A percentile compares a stretch with the other conserved stretches of the same genome.
phyloP scores from a whole-genome alignment of 2,113 vertebrate genomes.

The Corythaixoides concolor region DNA sequence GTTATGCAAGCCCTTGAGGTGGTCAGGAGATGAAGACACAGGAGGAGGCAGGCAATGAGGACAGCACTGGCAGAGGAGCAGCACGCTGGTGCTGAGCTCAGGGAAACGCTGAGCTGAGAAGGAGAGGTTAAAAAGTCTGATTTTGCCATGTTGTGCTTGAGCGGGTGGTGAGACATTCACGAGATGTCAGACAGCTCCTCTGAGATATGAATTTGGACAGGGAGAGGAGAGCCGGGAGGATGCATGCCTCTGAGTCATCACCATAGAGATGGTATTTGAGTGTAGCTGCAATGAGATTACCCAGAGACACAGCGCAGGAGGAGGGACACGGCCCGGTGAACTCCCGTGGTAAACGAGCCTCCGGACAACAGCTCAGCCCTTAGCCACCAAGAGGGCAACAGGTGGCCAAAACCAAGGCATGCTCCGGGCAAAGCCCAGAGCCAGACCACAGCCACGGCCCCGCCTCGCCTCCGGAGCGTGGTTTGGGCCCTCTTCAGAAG shows the following conservation, averaged over 20 bases:
- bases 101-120: background rate
- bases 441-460: background rate
- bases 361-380: background rate
- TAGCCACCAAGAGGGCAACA: background rate
- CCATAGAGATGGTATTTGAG: constrained; percentile 61
- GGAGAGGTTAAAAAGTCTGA: background rate
- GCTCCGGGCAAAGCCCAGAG: background rate
- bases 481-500: background rate
- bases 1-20: background rate
- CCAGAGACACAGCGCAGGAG: background rate
- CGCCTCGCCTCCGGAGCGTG: background rate
- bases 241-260: constrained; percentile 17
- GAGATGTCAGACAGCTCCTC: background rate
- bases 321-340: background rate
- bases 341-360: background rate
- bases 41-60: background rate
- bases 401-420: background rate
- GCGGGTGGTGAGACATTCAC: background rate
- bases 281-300: background rate
- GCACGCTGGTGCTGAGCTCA: background rate
- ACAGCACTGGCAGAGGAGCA: background rate
- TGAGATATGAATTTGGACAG: constrained; percentile 3
- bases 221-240: background rate
- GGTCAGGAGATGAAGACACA: background rate
- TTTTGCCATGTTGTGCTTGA: background rate